Conservation (phyloP, 2,113 vertebrate genomes). For the Pimephales promelas region DNA sequence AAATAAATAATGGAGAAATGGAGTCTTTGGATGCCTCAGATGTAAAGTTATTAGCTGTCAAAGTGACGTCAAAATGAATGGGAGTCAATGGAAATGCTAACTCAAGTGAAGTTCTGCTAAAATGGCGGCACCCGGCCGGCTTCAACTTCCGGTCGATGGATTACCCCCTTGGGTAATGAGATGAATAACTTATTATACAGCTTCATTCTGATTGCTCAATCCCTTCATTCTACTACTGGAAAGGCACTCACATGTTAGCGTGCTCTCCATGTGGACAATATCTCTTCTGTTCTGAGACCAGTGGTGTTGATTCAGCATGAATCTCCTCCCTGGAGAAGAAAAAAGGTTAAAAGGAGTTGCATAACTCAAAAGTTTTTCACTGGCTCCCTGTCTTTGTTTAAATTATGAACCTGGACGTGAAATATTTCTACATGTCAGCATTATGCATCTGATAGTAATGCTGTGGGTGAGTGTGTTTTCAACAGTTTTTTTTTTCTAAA, state of each 20-base stretch:
- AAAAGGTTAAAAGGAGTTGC: conserved; percentile 41
- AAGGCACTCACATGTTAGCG: neutral
- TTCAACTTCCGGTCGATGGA: no score
- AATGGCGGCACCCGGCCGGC: no score
- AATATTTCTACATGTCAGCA: conserved; percentile 4
- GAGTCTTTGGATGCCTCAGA: no score
- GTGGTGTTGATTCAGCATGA: neutral
- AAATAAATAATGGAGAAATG: no score
- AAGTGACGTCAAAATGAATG: no score
- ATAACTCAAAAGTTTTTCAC: conserved; percentile 46
- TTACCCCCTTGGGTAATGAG: no score
- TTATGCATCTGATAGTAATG: neutral
- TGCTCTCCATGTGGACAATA: conserved; percentile 1
- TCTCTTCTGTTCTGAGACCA: neutral
- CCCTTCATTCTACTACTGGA: neutral
- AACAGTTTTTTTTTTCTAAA: neutral
- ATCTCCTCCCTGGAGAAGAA: conserved; percentile 49
- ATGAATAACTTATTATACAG: neutral
- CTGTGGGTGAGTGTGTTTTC: neutral
- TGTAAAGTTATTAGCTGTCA: no score
- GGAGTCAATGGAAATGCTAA: no score
- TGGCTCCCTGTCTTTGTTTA: conserved; percentile 14
- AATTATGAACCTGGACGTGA: neutral
- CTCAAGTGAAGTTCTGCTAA: no score
- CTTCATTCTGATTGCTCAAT: neutral